Evolutionary conservation across 2,113 vertebrate species (phyloP).

Genomic region (Cettia cetti): DNA sequence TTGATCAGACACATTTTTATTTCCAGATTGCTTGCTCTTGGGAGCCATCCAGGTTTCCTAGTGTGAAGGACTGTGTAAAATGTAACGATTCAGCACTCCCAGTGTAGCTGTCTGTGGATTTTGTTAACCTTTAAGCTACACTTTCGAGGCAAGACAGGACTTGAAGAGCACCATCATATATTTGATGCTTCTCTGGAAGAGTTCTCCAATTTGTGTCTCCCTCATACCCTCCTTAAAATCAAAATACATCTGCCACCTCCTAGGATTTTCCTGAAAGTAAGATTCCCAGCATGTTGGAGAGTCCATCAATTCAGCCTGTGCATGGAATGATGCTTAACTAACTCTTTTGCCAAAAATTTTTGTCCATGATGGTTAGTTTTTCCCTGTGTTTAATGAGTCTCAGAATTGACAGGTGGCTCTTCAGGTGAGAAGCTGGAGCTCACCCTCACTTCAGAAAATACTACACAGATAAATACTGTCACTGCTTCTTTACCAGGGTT

Average conservation of each 20-base stretch:
- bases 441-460: background rate
- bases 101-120: background rate
- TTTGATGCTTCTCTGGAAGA: background rate
- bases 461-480: background rate
- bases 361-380: background rate
- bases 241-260: background rate
- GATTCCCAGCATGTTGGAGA: background rate
- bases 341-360: background rate
- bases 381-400: background rate
- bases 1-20: constrained; percentile 45
- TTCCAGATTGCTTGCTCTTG: constrained; percentile 35
- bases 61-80: constrained; percentile 41
- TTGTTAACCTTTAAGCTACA: constrained; percentile 22
- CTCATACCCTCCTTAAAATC: background rate
- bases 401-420: background rate
- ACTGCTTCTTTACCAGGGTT: background rate
- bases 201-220: background rate
- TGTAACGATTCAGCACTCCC: constrained; percentile 20
- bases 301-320: background rate
- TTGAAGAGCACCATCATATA: background rate
- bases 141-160: background rate
- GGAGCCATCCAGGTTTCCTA: constrained; percentile 26
- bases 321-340: background rate
- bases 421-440: background rate
- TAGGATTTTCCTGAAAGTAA: background rate